Percentiles rank a stretch among this genome's conserved stretches.
Conservation (phyloP, 2,113 vertebrate genomes). For the Rynchops niger region DNA sequence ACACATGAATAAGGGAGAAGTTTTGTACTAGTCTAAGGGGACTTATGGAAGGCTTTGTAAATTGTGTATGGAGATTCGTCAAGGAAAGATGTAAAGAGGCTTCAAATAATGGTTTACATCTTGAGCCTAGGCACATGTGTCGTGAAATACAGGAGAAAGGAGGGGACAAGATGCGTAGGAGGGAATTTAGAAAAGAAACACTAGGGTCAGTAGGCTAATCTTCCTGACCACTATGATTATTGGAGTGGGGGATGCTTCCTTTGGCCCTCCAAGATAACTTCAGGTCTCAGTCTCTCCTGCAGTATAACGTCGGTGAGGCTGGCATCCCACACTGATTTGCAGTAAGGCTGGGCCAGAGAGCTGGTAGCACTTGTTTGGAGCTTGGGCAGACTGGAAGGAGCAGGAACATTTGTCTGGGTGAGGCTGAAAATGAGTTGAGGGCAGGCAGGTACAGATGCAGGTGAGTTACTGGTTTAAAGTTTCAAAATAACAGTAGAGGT, state of each 20-base stretch:
- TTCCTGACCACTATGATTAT: neutral
- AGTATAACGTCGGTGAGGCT: neutral
- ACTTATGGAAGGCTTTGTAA: neutral
- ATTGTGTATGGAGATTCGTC: neutral
- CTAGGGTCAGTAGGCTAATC: neutral
- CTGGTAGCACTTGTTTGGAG: neutral
- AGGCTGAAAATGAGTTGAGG: neutral
- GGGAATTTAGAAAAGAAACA: neutral
- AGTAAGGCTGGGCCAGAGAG: neutral
- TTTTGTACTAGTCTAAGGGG: neutral
- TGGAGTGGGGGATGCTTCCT: fast-evolving
- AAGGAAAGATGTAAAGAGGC: neutral
- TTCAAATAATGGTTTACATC: neutral
- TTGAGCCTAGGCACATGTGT: neutral
- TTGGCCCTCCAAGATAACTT: neutral
- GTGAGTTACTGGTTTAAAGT: neutral
- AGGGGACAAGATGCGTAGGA: neutral
- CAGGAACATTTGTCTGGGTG: neutral
- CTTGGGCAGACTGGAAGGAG: neutral
- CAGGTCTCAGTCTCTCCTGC: neutral
- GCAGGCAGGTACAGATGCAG: neutral
- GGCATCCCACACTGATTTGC: neutral
- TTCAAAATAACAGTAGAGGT: neutral
- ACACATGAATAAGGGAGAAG: neutral
- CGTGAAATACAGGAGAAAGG: neutral